Evolutionary conservation across 2,888 invertebrate genomes (phyloP).

Genomic region (Melanchra persicariae): DNA sequence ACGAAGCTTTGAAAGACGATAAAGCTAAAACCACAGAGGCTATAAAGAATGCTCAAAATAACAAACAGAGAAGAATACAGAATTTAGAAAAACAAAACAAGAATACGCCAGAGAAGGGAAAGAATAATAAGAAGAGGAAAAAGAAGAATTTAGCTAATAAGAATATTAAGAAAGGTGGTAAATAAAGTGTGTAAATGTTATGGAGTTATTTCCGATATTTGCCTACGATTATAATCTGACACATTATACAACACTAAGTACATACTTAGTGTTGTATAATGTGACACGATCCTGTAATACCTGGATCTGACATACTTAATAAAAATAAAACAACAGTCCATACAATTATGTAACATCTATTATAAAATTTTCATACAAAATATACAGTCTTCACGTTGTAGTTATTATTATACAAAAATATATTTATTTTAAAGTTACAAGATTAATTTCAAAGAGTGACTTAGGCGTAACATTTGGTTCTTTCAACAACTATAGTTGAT

Average conservation of each 20-base stretch:
- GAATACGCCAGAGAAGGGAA: slow-evolving; percentile 53
- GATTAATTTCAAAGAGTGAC: neutral
- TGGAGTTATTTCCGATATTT: too few species aligned
- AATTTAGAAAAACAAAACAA: slow-evolving; percentile 62
- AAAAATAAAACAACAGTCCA: slow-evolving; percentile 46
- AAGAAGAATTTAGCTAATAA: slow-evolving; percentile 66
- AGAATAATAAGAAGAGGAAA: slow-evolving; percentile 60
- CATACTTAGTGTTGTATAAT: too few species aligned
- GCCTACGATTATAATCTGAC: too few species aligned
- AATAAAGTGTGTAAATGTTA: too few species aligned
- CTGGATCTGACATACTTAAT: too few species aligned
- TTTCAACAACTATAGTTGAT: neutral
- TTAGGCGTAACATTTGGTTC: neutral
- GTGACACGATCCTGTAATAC: too few species aligned
- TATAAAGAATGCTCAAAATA: slow-evolving; percentile 75
- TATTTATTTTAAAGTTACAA: slow-evolving; percentile 39
- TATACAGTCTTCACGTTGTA: slow-evolving; percentile 87
- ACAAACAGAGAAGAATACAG: slow-evolving; percentile 79
- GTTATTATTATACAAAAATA: slow-evolving; percentile 78
- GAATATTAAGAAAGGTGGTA: slow-evolving; percentile 64
- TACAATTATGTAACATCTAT: slow-evolving; percentile 64
- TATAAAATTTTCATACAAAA: slow-evolving; percentile 81
- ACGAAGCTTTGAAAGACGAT: slow-evolving; percentile 65
- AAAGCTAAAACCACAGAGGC: slow-evolving; percentile 69
- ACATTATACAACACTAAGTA: too few species aligned